Percentiles rank a stretch among this genome's conserved stretches.
These are phyloP conservation scores for Melinaea marsaeus DNA, from an alignment of 2,888 invertebrate species.

Conservation along the genomic window DNA sequence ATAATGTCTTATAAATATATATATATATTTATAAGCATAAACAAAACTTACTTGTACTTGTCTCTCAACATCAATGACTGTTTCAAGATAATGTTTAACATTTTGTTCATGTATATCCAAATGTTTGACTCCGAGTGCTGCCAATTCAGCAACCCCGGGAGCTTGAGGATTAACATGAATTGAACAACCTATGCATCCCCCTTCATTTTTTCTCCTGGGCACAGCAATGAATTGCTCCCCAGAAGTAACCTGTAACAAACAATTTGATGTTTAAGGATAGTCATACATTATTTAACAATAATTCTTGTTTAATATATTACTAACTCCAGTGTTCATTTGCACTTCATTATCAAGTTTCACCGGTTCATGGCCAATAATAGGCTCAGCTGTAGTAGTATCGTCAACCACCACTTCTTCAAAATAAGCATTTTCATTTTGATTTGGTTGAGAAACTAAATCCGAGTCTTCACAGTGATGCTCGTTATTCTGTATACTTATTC, in stretches of 20 bases:
- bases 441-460: constrained; percentile 21
- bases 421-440: constrained; percentile 29
- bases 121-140: constrained; percentile 70
- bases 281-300: neutral
- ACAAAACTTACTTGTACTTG: constrained; percentile 69
- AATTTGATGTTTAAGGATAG: neutral
- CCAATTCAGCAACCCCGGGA: constrained; percentile 69
- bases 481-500: constrained; percentile 42
- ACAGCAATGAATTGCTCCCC: constrained; percentile 75
- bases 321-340: constrained; percentile 53
- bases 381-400: constrained; percentile 35
- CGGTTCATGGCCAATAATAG: constrained; percentile 39
- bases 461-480: constrained; percentile 47
- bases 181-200: constrained; percentile 73
- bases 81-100: constrained; percentile 58
- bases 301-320: constrained; percentile 28
- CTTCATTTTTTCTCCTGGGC: constrained; percentile 48
- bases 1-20: neutral
- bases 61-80: constrained; percentile 72
- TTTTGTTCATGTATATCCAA: constrained; percentile 56
- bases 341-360: constrained; percentile 64
- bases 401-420: constrained; percentile 14
- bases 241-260: constrained; percentile 54
- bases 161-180: constrained; percentile 71
- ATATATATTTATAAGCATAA: neutral